A percentile compares a stretch with the other conserved stretches of the same genome.
Evolutionary conservation across 2,888 invertebrate genomes (phyloP).

Genomic region (Ormyrus thymus): DNA sequence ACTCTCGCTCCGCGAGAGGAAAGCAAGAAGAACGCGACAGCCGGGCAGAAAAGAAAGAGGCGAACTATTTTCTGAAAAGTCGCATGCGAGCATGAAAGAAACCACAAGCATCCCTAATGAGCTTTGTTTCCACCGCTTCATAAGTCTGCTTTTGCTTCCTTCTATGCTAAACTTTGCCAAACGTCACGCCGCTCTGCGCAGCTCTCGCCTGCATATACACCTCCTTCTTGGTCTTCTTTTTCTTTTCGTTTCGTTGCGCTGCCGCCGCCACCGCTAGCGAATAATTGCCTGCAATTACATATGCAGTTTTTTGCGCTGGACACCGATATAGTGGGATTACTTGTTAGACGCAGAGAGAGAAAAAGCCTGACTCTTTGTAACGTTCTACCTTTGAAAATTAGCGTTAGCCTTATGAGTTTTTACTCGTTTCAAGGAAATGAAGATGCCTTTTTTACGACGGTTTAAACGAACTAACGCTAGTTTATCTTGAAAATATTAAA

Average conservation of each 20-base stretch:
- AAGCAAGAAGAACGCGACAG: conserved; percentile 4
- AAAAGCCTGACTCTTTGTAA: not conserved
- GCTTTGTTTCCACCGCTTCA: conserved; percentile 44
- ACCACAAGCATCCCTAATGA: conserved; percentile 48
- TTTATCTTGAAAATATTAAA: no score
- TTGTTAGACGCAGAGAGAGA: not conserved
- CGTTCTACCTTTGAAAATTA: not conserved
- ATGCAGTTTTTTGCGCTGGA: conserved; percentile 1
- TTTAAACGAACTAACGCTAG: no score
- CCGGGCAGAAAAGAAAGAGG: conserved; percentile 21
- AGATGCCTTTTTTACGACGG: no score
- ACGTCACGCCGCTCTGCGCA: not conserved
- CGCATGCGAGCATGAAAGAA: conserved; percentile 19
- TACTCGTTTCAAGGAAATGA: no score
- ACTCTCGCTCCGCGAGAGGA: not conserved
- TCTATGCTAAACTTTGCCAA: conserved; percentile 29
- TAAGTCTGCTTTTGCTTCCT: conserved; percentile 46
- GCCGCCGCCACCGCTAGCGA: not conserved
- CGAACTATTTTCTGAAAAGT: not conserved
- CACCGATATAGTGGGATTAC: not conserved
- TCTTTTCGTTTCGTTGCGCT: no score
- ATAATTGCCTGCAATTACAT: conserved; percentile 17
- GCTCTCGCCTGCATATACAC: no score
- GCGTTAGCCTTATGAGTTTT: not conserved
- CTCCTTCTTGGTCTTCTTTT: not conserved